Evolutionary conservation across 2,888 invertebrate species (phyloP), one percentile per base, ranked within the genome.

Genomic region (Drosophila robusta): DNA sequence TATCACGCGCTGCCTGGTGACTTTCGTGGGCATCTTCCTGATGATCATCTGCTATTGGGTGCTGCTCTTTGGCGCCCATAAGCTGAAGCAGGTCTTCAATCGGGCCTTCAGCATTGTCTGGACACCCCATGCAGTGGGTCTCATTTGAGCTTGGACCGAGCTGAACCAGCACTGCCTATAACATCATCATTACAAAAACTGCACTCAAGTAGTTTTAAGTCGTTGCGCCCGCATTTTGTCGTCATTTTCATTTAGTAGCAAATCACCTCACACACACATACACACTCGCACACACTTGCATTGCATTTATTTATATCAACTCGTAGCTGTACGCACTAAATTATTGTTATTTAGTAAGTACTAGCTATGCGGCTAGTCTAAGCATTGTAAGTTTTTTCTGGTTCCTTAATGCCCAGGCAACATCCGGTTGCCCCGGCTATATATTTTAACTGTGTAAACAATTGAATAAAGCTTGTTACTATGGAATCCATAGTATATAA

Each of bases 1-100:
- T 71, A 95, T 96, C 2, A 93, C 93, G 32, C 91, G 86, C 29
- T 90, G 91, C n/a, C 62, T 90, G 58, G 63, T 71, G 14, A 92
- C 91, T 18, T 91, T 92, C 45, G 76, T 76, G 52, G 91, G 91
- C 18, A 89, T 91, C n/a, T 86, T 92, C 29, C 3, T 83, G 9
- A 77, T 92, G 12, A 90, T 90, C 49, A 61, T 90, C 14, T 81
- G 90, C 58, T 90, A 86, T 51, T 80, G 90, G 67, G 42, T 89
- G 12, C 50, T 91, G 18, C 84, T 92, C 44, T 92, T 91, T 63
- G 65, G 74, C 0, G 24, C 89, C 1, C 87, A 89, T 49, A 91
- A 91, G 65, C 55, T 92, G 29, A 91, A 91, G 64, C 74, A 86
- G 49, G 84, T 80, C 44, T 70, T 91, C 12, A 84, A 91, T 75